A percentile compares a stretch with the other conserved stretches of the same genome.
Conservation (phyloP, 2,113 vertebrate species). For the Acrocephalus kingi region DNA sequence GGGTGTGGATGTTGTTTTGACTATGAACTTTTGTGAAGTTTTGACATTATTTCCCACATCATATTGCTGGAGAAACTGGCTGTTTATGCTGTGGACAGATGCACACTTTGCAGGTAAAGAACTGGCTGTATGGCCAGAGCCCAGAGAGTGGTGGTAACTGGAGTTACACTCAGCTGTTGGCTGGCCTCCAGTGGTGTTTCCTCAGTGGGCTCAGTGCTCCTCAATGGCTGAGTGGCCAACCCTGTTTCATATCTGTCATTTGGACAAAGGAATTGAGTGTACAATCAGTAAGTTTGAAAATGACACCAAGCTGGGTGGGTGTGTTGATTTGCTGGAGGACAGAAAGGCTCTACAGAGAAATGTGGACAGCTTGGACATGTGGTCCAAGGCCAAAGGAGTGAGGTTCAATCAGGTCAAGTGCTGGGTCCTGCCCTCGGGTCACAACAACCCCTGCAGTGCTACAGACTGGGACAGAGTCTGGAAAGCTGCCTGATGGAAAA, state of each 20-base stretch:
- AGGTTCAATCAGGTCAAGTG: background rate
- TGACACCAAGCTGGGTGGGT: background rate
- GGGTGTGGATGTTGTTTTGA: too few relatives aligned
- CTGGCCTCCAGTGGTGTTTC: background rate
- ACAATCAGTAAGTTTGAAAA: too few relatives aligned
- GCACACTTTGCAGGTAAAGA: background rate
- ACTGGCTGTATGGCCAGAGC: too few relatives aligned
- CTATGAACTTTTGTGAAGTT: background rate
- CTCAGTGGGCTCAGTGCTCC: background rate
- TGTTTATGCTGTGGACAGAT: background rate
- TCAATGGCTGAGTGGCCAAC: background rate
- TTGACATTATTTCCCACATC: background rate
- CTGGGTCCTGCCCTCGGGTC: background rate
- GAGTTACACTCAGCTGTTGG: background rate
- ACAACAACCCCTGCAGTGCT: background rate
- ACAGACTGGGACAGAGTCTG: background rate
- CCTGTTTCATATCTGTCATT: background rate
- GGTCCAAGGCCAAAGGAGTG: background rate
- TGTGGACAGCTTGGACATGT: fast-evolving
- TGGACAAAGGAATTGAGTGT: background rate
- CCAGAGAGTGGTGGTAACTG: background rate
- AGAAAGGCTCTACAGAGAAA: background rate
- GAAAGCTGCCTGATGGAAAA: background rate
- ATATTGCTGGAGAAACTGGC: background rate
- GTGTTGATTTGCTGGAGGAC: background rate